These are phyloP conservation scores for Notarius quadriscutis DNA, from an alignment of 2,113 vertebrate species.

Conservation along the genomic window DNA sequence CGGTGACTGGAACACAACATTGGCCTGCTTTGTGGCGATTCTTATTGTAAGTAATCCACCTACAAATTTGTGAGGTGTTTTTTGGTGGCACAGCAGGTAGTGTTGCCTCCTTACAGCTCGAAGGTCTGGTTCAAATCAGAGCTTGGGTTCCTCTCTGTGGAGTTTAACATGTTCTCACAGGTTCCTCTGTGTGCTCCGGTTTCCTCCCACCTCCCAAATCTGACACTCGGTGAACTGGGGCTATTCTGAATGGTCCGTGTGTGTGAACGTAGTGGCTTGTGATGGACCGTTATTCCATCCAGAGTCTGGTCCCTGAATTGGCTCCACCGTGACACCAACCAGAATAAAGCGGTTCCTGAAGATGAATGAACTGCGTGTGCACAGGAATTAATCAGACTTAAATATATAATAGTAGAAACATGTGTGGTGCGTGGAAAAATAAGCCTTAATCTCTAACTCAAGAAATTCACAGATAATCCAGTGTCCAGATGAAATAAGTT, in stretches of 20 bases:
- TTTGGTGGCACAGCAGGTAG: background rate
- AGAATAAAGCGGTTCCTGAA: background rate
- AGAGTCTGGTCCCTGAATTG: background rate
- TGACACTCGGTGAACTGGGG: background rate
- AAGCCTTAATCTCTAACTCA: background rate
- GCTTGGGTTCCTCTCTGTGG: background rate
- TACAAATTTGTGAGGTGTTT: too few relatives aligned
- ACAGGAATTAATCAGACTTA: background rate
- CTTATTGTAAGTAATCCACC: slow-evolving; percentile 82
- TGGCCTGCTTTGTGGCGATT: slow-evolving; percentile 98
- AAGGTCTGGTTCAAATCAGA: background rate
- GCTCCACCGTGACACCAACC: background rate
- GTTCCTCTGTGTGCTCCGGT: background rate
- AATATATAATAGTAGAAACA: background rate
- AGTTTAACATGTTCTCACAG: background rate
- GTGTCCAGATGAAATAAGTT: background rate
- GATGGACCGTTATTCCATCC: background rate
- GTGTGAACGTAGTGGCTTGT: background rate
- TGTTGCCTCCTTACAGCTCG: background rate
- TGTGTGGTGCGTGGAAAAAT: background rate
- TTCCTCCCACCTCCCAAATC: background rate
- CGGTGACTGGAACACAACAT: slow-evolving; percentile 98
- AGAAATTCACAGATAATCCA: background rate
- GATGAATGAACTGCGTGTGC: too few relatives aligned
- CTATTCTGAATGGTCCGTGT: background rate